phyloP scores from a whole-genome alignment of 2,113 vertebrate species.

The Lophochroa leadbeateri region DNA sequence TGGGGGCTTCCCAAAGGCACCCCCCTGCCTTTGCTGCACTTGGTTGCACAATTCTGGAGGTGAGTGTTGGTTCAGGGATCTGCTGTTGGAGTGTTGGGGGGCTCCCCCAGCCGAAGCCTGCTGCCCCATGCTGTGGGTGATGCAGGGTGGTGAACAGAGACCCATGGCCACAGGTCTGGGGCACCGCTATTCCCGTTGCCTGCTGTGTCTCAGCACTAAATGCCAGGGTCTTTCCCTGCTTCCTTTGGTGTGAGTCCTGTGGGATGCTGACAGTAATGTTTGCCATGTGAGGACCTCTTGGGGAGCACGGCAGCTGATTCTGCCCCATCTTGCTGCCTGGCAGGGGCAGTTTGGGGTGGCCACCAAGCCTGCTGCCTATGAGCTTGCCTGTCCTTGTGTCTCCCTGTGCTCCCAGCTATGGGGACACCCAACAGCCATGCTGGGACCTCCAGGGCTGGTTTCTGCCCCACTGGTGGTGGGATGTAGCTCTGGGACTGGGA shows the following conservation, averaged over 20 bases:
- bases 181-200: fast-evolving
- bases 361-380: neutral
- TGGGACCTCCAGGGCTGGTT: neutral
- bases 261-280: too few relatives aligned
- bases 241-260: neutral
- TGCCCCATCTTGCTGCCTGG: neutral
- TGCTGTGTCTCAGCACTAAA: neutral
- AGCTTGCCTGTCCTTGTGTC: neutral
- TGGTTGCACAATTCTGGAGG: conserved; percentile 65
- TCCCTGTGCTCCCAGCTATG: neutral
- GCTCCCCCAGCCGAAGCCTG: neutral
- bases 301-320: neutral
- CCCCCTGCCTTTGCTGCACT: neutral
- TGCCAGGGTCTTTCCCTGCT: fast-evolving
- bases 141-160: neutral
- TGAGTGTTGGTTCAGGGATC: conserved; percentile 61
- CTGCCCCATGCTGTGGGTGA: neutral
- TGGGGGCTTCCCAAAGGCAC: neutral
- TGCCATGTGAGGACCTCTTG: neutral
- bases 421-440: neutral
- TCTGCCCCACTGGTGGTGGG: neutral
- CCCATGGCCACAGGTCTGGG: fast-evolving
- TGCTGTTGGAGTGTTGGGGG: neutral
- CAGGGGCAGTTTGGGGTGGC: neutral
- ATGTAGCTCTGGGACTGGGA: neutral